Evolutionary conservation across 2,113 vertebrate genomes (phyloP), one percentile per base, ranked within the genome.

Genomic region (Nothocercus nigrocapillus): DNA sequence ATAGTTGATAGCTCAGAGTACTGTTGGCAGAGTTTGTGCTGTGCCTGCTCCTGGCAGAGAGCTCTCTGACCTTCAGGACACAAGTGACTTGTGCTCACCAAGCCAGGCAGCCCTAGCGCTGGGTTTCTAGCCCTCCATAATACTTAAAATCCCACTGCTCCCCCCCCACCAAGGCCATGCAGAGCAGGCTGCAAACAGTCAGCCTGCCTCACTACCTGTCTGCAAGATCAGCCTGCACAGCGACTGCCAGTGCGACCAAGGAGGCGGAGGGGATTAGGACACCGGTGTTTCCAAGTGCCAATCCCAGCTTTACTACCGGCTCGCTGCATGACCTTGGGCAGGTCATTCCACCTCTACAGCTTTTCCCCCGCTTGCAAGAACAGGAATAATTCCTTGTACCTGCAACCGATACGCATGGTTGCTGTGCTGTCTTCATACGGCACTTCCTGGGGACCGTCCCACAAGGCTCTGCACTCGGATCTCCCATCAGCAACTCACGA

Each of bases 91-190:
- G 49, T 24, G 44, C 38, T 83, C 51, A 27, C 8, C 3, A 4
- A 53, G 22, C 34, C 22, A n/a, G 17, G 67, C 73, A 82, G 69
- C 47, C 7, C 68, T 1, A 1, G 24, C 1, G 5, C 21, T 10
- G 40, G 27, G 22, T 27, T 81, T 56, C 0, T 2, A 64, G 82
- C 53, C 19, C 11, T 54, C 51, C 30, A 20, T 24, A 47, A 42
- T 7, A 59, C 16, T 38, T 1, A 45, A 47, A 15, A 3, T 10
- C 24, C 5, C 2, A 17, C 1, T 1, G 70, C n/a, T n/a, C n/a
- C n/a, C n/a, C n/a, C n/a, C n/a, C n/a, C n/a, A n/a, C n/a, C n/a
- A 4, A 76, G 32, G 38, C 44, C 3, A 0, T 4, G 1, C 0
- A 1, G 11, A 34, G 38, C 76, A 32, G 32, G 49, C 40, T 7